Conservation (phyloP, 2,797 vertebrate genomes). For the Hyperoplus lanceolatus region DNA sequence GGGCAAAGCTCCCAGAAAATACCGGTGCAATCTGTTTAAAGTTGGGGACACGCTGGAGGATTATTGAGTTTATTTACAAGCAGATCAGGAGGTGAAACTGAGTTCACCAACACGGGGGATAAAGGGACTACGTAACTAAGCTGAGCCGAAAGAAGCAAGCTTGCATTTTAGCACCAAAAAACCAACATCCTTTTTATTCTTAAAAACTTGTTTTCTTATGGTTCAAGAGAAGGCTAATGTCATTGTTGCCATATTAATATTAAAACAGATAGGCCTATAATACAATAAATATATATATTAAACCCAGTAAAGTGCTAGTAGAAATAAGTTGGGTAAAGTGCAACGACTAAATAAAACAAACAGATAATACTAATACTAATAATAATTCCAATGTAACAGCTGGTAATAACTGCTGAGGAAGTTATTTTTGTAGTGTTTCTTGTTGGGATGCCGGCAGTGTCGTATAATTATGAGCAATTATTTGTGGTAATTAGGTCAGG, state of each 20-base stretch:
- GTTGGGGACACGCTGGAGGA: background rate
- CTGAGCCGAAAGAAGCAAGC: background rate
- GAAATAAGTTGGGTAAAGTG: background rate
- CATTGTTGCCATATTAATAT: background rate
- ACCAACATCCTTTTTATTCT: too few relatives aligned
- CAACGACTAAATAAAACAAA: background rate
- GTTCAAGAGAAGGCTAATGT: background rate
- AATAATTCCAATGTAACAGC: slow-evolving; percentile 38
- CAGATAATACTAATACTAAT: background rate
- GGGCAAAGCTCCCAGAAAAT: background rate
- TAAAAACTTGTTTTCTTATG: background rate
- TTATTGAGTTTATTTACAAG: background rate
- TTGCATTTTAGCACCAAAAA: background rate
- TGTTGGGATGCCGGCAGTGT: slow-evolving; percentile 27
- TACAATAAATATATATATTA: background rate
- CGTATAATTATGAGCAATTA: slow-evolving; percentile 58
- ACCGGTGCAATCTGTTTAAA: slow-evolving; percentile 2
- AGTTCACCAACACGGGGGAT: background rate
- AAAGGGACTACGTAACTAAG: background rate
- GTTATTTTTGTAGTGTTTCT: slow-evolving; percentile 43
- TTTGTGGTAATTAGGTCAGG: slow-evolving; percentile 68
- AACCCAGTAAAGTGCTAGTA: background rate
- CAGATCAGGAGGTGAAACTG: background rate
- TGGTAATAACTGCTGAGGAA: slow-evolving; percentile 54
- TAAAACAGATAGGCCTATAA: background rate